Evolutionary conservation across 2,797 vertebrate species (phyloP).

Genomic region (Coranthus polyacanthus): DNA sequence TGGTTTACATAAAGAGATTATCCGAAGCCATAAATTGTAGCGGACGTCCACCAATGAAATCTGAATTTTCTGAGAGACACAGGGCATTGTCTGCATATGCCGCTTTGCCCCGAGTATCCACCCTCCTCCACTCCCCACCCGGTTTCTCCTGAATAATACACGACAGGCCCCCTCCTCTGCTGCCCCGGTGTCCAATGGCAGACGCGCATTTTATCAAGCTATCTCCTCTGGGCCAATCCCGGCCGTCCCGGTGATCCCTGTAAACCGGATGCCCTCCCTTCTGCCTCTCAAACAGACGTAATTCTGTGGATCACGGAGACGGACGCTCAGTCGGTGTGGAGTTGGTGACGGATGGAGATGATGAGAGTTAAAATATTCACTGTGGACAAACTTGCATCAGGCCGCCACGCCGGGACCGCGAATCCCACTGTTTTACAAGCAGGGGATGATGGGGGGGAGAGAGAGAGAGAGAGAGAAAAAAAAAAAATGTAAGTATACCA

Average conservation of each 20-base stretch:
- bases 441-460: conserved; percentile 19
- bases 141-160: conserved; percentile 76
- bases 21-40: conserved; percentile 39
- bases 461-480: too few species aligned
- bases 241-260: conserved; percentile 69
- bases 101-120: conserved; percentile 61
- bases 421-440: conserved; percentile 21
- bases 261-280: conserved; percentile 76
- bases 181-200: conserved; percentile 66
- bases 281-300: conserved; percentile 71
- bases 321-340: conserved; percentile 65
- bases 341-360: conserved; percentile 61
- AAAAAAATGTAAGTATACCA: conserved; percentile 65
- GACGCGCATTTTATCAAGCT: conserved; percentile 71
- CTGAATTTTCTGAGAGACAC: conserved; percentile 55
- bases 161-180: conserved; percentile 25
- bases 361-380: conserved; percentile 56
- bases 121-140: conserved; percentile 69
- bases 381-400: conserved; percentile 45
- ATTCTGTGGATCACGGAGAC: conserved; percentile 60
- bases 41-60: conserved; percentile 57
- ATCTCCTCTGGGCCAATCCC: conserved; percentile 75
- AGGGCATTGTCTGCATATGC: conserved; percentile 76
- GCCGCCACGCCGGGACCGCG: conserved; percentile 32
- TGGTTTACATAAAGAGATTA: conserved; percentile 54